These are phyloP conservation scores for Xiphophorus couchianus DNA, from an alignment of 2,113 vertebrate genomes.

Conservation along the genomic window DNA sequence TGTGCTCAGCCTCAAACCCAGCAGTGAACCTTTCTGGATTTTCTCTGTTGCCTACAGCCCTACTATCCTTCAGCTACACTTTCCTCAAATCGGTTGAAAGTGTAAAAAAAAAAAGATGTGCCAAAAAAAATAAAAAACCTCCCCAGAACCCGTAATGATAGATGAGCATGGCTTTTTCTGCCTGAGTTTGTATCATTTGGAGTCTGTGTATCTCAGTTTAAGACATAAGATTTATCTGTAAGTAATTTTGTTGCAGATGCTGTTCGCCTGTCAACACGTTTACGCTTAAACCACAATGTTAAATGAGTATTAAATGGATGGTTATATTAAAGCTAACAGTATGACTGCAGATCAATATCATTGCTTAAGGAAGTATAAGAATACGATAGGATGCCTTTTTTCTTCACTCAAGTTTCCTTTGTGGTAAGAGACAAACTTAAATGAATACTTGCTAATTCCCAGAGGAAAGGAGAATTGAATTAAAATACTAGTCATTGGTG, in stretches of 20 bases:
- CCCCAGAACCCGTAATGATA: not conserved
- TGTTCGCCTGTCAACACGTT: too few species aligned
- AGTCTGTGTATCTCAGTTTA: conserved; percentile 3
- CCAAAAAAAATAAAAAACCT: not conserved
- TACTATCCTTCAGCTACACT: conserved; percentile 8
- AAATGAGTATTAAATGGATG: not conserved
- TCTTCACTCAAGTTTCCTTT: conserved; percentile 29
- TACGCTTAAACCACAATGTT: too few species aligned
- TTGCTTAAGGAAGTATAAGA: not conserved
- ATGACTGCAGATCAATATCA: not conserved
- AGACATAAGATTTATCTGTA: not conserved
- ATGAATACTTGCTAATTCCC: conserved; percentile 41
- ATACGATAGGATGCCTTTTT: conserved; percentile 14
- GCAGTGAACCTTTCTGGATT: conserved; percentile 15
- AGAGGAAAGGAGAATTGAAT: conserved; percentile 30
- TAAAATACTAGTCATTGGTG: conserved; percentile 22
- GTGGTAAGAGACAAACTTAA: conserved; percentile 27
- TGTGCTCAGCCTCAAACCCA: conserved; percentile 23
- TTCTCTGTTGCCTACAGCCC: conserved; percentile 6
- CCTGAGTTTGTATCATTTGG: not conserved
- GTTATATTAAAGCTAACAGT: not conserved
- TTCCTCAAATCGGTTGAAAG: conserved; percentile 6
- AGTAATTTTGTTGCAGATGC: not conserved
- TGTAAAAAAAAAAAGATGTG: conserved; percentile 1
- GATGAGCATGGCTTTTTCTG: not conserved